These are phyloP conservation scores for Dynastes tityus DNA, from an alignment of 2,888 invertebrate species.

Conservation along the genomic window DNA sequence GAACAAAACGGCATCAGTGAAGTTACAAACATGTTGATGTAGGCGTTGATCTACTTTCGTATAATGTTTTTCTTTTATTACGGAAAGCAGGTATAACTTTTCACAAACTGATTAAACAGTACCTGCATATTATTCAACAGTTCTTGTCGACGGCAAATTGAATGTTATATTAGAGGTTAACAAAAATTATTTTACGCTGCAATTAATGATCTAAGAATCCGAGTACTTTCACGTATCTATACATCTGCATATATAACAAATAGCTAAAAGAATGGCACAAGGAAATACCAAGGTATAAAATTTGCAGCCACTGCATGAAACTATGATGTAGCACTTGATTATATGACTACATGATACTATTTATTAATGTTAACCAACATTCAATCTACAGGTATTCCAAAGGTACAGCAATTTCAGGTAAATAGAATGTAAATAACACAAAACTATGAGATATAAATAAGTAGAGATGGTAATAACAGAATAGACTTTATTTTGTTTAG, in stretches of 20 bases:
- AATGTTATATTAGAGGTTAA: neutral
- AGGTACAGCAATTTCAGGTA: too few relatives aligned
- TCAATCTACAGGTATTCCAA: too few relatives aligned
- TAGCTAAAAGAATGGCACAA: neutral
- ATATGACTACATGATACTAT: too few relatives aligned
- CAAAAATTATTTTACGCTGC: neutral
- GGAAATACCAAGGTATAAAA: neutral
- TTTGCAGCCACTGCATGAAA: neutral
- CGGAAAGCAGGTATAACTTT: constrained; percentile 60
- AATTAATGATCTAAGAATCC: neutral
- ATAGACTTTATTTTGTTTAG: too few relatives aligned
- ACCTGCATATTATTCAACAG: constrained; percentile 54
- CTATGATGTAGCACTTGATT: neutral
- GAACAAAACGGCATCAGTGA: neutral
- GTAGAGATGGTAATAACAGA: too few relatives aligned
- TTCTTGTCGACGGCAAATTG: neutral
- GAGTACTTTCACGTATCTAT: neutral
- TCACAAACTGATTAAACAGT: constrained; percentile 56
- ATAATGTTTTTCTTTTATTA: constrained; percentile 56
- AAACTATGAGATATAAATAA: too few relatives aligned
- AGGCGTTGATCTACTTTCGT: constrained; percentile 61
- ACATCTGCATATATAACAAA: neutral
- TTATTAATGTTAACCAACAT: too few relatives aligned
- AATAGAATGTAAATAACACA: too few relatives aligned
- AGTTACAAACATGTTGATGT: constrained; percentile 12